phyloP scores from a whole-genome alignment of 2,797 vertebrate species.

The Enteromius mattozi region DNA sequence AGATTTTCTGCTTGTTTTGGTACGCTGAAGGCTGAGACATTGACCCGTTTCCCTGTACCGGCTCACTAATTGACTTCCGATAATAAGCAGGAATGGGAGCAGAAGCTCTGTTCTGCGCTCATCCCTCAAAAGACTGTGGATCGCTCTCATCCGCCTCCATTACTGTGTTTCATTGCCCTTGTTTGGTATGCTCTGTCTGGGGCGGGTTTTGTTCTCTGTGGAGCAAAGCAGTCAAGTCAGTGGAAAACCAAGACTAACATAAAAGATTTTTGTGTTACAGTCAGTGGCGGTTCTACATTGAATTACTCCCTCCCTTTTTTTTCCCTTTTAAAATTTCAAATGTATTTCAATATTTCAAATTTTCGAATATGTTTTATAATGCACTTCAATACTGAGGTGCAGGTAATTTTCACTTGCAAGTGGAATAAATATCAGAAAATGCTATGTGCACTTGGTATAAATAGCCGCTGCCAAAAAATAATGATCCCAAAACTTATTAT shows the following conservation, averaged over 20 bases:
- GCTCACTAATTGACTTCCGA: constrained; percentile 52
- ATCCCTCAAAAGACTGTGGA: constrained; percentile 12
- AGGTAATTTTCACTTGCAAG: no score
- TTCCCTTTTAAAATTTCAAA: no score
- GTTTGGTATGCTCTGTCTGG: constrained; percentile 4
- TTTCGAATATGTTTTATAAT: no score
- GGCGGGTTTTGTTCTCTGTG: not conserved
- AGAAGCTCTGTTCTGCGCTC: not conserved
- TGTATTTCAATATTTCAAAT: no score
- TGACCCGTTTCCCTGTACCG: constrained; percentile 37
- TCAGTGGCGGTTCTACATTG: no score
- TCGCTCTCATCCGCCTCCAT: constrained; percentile 38
- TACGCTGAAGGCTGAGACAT: constrained; percentile 37
- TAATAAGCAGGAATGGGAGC: constrained; percentile 45
- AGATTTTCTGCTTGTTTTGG: constrained; percentile 29
- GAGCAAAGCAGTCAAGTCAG: not conserved
- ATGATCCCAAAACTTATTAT: no score
- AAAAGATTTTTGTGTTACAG: constrained; percentile 28
- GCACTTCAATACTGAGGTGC: no score
- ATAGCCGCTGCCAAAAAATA: no score
- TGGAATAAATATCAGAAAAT: no score
- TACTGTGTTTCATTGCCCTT: constrained; percentile 24
- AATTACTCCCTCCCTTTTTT: no score
- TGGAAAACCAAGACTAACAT: constrained; percentile 29
- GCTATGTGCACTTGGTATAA: no score